These are phyloP conservation scores for Caenorhabditis japonica DNA, from an alignment of 2,888 invertebrate genomes.

Conservation along the genomic window DNA sequence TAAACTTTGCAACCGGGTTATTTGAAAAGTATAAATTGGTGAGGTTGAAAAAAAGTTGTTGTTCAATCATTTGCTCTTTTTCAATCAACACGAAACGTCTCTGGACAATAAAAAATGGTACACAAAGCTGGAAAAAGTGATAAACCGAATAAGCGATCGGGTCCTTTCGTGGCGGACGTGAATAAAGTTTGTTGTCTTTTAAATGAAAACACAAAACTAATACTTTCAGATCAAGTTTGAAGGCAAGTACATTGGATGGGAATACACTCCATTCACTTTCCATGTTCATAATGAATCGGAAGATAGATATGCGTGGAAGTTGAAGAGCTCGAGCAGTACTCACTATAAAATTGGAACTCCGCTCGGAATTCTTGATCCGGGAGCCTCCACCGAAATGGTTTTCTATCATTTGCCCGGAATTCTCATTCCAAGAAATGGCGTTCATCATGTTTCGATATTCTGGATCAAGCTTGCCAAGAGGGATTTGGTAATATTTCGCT, in stretches of 20 bases:
- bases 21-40: too few species aligned
- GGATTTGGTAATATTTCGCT: not conserved
- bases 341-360: constrained; percentile 7
- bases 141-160: too few species aligned
- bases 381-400: not conserved
- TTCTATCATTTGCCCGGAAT: constrained; percentile 11
- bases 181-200: too few species aligned
- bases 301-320: constrained; percentile 9
- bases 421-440: constrained; percentile 1
- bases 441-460: constrained; percentile 19
- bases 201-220: too few species aligned
- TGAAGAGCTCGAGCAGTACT: not conserved
- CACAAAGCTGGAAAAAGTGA: too few species aligned
- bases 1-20: too few species aligned
- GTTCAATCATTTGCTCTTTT: too few species aligned
- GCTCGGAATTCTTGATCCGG: constrained; percentile 12
- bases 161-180: too few species aligned
- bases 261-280: not conserved
- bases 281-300: constrained; percentile 5
- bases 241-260: constrained; percentile 15
- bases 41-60: too few species aligned
- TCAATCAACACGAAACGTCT: too few species aligned
- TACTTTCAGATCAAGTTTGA: constrained; percentile 11
- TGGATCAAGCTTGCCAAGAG: constrained; percentile 6
- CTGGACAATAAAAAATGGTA: too few species aligned